Evolutionary conservation across 2,888 invertebrate species (phyloP).

Genomic region (Trimorus sp.): DNA sequence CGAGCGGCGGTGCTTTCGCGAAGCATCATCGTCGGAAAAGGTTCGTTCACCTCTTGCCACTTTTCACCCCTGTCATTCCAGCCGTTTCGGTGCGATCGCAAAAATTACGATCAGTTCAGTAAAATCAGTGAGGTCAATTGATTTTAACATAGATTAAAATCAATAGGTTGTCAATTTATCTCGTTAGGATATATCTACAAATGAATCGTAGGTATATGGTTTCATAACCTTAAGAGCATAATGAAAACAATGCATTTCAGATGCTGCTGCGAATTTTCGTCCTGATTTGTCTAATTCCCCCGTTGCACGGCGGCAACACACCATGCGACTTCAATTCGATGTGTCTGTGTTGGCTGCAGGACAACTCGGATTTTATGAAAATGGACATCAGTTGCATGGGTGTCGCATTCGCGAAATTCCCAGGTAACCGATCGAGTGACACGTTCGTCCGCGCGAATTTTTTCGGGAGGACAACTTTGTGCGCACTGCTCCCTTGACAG

Average conservation of each 20-base stretch:
- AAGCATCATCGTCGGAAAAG: constrained; percentile 46
- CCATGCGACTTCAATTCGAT: constrained; percentile 87
- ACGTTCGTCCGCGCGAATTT: too few species aligned
- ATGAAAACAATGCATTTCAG: constrained; percentile 34
- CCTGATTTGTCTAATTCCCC: constrained; percentile 81
- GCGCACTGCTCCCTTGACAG: background rate
- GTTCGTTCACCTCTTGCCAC: constrained; percentile 50
- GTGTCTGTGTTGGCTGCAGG: constrained; percentile 87
- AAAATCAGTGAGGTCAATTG: too few species aligned
- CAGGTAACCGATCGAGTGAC: constrained; percentile 83
- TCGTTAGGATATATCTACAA: background rate
- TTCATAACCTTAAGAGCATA: background rate
- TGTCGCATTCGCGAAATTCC: constrained; percentile 88
- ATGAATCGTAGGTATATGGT: background rate
- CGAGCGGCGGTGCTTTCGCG: constrained; percentile 27
- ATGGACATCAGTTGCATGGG: constrained; percentile 86
- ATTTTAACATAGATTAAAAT: too few species aligned
- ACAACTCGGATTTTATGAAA: constrained; percentile 80
- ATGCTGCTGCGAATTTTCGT: constrained; percentile 53
- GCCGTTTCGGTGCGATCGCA: too few species aligned
- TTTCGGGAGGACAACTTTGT: too few species aligned
- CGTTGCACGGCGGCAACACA: constrained; percentile 82
- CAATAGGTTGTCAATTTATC: background rate
- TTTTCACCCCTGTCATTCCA: background rate
- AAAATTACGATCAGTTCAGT: too few species aligned